Evolutionary conservation across 2,888 invertebrate genomes (phyloP), one percentile per base, ranked within the genome.

Genomic region (Notodonta ziczac): DNA sequence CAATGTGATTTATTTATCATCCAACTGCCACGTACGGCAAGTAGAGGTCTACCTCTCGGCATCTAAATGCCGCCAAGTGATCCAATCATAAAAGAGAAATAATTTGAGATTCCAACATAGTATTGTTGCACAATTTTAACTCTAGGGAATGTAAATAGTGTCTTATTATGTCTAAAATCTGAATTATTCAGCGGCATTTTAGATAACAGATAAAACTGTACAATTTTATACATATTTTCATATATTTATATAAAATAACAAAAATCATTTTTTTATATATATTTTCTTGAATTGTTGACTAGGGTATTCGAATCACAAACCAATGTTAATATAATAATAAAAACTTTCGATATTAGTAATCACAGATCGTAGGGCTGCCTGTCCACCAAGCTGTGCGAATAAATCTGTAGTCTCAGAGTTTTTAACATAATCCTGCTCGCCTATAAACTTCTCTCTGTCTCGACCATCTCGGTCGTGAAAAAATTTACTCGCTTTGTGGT

Each of bases 1-100:
- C 80, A n/a, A 77, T 70, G 70, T 76, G 69, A 72, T 82, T 85
- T 78, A 78, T 81, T 82, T 80, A 58, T 69, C 73, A 72, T 69
- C 73, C 58, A 69, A 64, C 67, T 67, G 63, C 65, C 72, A 73
- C 64, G 67, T 59, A 53, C 35, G 10, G 14, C 16, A 8, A 16
- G 61, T 40, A 13, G n/a, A 5, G 46, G 46, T n/a, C 46, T 10
- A 5, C 12, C 46, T n/a, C 13, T 5, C 46, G n/a, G n/a, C n/a
- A 46, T n/a, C 46, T 46, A n/a, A 46, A 46, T n/a, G 46, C 10
- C 46, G 46, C 46, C 5, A 12, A 44, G 13, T 44, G 13, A 44
- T 12, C 44, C 10, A 7, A n/a, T 10, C 4, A 46, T 46, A 6
- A 5, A n/a, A 46, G 5, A n/a, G 5, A 46, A 5, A 42, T 42